Evolutionary conservation across 2,888 invertebrate genomes (phyloP).

Genomic region (Colletes collaris): DNA sequence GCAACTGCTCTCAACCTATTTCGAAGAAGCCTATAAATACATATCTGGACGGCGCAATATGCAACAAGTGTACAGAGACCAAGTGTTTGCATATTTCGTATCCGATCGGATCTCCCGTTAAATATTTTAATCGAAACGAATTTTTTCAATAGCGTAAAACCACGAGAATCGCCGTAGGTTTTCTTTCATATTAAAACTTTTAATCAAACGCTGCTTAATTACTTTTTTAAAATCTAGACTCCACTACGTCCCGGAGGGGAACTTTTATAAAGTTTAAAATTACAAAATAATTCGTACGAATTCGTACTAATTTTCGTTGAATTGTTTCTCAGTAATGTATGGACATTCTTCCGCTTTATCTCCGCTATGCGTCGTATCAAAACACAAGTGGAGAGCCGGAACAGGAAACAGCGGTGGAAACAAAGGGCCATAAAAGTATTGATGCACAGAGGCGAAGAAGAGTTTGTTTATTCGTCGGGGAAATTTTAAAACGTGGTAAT

Average conservation of each 20-base stretch:
- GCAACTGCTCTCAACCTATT: constrained; percentile 66
- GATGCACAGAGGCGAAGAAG: neutral
- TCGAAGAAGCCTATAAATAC: constrained; percentile 68
- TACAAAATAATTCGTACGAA: constrained; percentile 50
- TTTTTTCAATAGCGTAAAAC: no score
- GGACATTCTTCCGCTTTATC: constrained; percentile 45
- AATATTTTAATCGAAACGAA: constrained; percentile 10
- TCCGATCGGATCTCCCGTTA: constrained; percentile 9
- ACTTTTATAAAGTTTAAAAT: constrained; percentile 42
- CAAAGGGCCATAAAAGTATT: neutral
- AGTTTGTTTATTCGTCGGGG: constrained; percentile 1
- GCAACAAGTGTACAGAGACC: constrained; percentile 55
- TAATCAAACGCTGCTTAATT: constrained; percentile 39
- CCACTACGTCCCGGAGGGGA: neutral
- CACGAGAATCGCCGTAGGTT: neutral
- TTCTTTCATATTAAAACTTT: constrained; percentile 46
- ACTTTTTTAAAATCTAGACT: constrained; percentile 20
- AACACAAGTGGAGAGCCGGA: constrained; percentile 6
- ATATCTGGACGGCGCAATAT: constrained; percentile 54
- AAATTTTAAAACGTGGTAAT: no score
- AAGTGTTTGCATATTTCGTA: constrained; percentile 44
- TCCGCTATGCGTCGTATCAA: constrained; percentile 27
- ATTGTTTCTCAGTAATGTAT: constrained; percentile 43
- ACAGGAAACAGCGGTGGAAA: neutral
- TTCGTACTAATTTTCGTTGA: constrained; percentile 33